Evolutionary conservation across 2,888 invertebrate species (phyloP), one percentile per base, ranked within the genome.

Genomic region (Baronia brevicornis): DNA sequence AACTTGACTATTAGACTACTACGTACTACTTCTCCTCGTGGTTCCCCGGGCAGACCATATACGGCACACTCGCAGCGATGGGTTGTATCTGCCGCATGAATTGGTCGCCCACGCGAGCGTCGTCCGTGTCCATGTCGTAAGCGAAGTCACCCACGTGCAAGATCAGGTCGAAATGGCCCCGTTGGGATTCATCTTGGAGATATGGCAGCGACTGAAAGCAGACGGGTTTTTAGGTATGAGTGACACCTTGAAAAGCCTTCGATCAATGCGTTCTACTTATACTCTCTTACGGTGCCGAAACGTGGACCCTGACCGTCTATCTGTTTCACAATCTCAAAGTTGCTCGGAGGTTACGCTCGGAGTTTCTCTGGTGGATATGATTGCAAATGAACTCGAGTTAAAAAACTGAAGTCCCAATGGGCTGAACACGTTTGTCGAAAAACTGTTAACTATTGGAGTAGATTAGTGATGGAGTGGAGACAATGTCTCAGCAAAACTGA

Each of bases 141-240:
- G 96, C 97, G 78, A 97, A 95, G 84, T 97, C 97, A 0, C 96
- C 96, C 21, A 96, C 94, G 78, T 97, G 97, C 31, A 97, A 86
- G 32, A 95, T 88, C 33, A 93, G 89, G 84, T 97, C 95, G 68
- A 95, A 96, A 62, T 89, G 71, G 5, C 89, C 91, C 22, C 87
- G 82, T 56, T 95, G 91, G 0, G 93, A 88, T 58, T 97, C 96
- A 51, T 92, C 87, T 73, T 96, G 95, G 4, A 98, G 74, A 41
- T 93, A 87, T 0, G 91, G 88, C 32, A 98, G 80, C 0, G 97
- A 94, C 72, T 87, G 78, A 41, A 37, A n/a, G 5, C 28, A 6
- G 11, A 11, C 9, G 8, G 4, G 12, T 2, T 5, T 4, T n/a
- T 5, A 5, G 15, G 12, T 10, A 5, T 3, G 5, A 5, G 25